phyloP scores from a whole-genome alignment of 2,888 invertebrate genomes.

The Malthinus seriepunctatus region DNA sequence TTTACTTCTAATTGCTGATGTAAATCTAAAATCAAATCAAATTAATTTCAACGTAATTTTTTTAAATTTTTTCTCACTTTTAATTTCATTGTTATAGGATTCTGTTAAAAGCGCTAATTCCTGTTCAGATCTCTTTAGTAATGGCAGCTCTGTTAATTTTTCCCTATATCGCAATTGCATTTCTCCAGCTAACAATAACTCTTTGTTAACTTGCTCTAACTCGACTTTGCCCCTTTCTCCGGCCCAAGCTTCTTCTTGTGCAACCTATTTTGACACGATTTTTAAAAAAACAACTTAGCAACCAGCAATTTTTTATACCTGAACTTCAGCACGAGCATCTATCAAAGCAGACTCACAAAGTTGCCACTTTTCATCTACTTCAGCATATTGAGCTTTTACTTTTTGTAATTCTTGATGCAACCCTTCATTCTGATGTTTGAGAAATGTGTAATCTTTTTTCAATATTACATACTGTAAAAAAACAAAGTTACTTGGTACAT shows the following conservation, averaged over 20 bases:
- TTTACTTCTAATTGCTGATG: conserved; percentile 61
- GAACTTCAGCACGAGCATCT: conserved; percentile 50
- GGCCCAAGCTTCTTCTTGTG: conserved; percentile 51
- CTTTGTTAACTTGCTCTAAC: conserved; percentile 59
- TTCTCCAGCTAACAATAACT: conserved; percentile 62
- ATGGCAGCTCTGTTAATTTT: conserved; percentile 56
- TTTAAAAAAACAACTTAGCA: too few species aligned
- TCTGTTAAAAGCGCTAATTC: conserved; percentile 56
- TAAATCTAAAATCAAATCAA: conserved; percentile 52
- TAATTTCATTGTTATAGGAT: conserved; percentile 57
- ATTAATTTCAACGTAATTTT: background rate
- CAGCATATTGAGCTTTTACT: conserved; percentile 46
- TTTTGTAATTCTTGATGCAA: conserved; percentile 56
- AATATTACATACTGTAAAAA: conserved; percentile 58
- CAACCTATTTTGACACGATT: conserved; percentile 44
- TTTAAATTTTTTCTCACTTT: conserved; percentile 47
- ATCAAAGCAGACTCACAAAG: conserved; percentile 53
- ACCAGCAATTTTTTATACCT: conserved; percentile 34
- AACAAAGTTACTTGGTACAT: too few species aligned
- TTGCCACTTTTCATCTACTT: conserved; percentile 55
- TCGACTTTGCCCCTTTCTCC: conserved; percentile 59
- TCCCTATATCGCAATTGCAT: conserved; percentile 61
- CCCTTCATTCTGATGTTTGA: conserved; percentile 57
- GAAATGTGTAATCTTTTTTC: conserved; percentile 57
- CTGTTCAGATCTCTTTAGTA: conserved; percentile 54